Percentiles rank a stretch among this genome's conserved stretches.
These are phyloP conservation scores for Alviniconcha marisindica DNA, from an alignment of 1,140 invertebrate species.

Conservation along the genomic window DNA sequence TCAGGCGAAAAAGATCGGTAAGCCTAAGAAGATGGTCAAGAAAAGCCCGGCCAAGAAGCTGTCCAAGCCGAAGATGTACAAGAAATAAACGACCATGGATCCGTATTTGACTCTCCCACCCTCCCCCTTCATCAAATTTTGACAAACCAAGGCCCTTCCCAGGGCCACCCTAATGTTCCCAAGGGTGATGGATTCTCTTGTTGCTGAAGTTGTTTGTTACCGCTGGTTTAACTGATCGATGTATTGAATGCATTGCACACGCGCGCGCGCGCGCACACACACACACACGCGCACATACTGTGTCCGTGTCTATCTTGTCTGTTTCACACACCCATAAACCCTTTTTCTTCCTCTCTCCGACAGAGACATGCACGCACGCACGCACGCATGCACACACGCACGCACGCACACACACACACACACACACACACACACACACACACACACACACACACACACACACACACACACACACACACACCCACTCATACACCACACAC, in stretches of 20 bases:
- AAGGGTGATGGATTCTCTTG: background rate
- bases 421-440: background rate
- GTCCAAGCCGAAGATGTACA: background rate
- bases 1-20: slow-evolving; percentile 1
- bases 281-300: too few species aligned
- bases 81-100: background rate
- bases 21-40: slow-evolving; percentile 36
- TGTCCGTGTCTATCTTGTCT: too few species aligned
- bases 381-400: too few species aligned
- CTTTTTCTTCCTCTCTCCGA: too few species aligned
- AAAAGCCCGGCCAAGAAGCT: slow-evolving; percentile 36
- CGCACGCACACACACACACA: background rate
- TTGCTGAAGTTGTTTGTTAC: too few species aligned
- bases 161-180: background rate
- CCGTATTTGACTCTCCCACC: slow-evolving; percentile 7
- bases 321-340: too few species aligned
- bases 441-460: background rate
- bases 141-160: background rate
- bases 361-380: too few species aligned
- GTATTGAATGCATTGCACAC: too few species aligned
- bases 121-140: too few species aligned
- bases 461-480: background rate
- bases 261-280: too few species aligned
- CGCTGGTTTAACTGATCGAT: too few species aligned
- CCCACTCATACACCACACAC: background rate